phyloP scores from a whole-genome alignment of 2,888 invertebrate species.

The Platycheirus rosarum region DNA sequence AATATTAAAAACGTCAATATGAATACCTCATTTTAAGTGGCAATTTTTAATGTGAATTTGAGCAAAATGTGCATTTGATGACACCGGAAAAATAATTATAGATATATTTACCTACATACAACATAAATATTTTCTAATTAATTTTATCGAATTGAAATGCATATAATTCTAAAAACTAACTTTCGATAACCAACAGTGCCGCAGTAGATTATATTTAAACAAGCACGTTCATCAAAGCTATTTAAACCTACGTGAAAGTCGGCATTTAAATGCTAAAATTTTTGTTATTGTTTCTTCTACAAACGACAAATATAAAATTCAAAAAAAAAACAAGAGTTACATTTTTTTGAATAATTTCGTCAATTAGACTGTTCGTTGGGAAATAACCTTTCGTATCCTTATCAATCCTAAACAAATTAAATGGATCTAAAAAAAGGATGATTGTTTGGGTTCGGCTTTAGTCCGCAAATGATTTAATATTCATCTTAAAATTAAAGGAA shows the following conservation, averaged over 20 bases:
- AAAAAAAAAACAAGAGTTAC: neutral
- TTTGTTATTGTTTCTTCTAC: neutral
- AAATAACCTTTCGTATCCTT: constrained; percentile 4
- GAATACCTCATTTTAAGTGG: too few relatives aligned
- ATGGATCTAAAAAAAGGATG: constrained; percentile 3
- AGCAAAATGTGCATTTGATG: too few relatives aligned
- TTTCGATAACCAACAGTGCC: too few relatives aligned
- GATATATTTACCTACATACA: too few relatives aligned
- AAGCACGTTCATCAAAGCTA: too few relatives aligned
- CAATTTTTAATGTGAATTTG: too few relatives aligned
- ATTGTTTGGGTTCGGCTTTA: constrained; percentile 7
- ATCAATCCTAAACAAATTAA: constrained; percentile 16
- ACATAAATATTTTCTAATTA: too few relatives aligned
- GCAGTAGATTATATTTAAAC: too few relatives aligned
- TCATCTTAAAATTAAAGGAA: constrained; percentile 13
- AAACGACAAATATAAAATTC: neutral
- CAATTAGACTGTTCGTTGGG: constrained; percentile 10
- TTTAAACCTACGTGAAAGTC: neutral
- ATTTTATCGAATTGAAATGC: too few relatives aligned
- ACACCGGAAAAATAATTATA: too few relatives aligned
- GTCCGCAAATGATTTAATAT: constrained; percentile 24
- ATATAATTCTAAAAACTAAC: too few relatives aligned
- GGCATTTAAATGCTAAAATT: neutral
- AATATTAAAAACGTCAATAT: too few relatives aligned
- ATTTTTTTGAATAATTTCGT: constrained; percentile 20